Conservation (phyloP, 2,113 vertebrate species). For the Chionodraco myersi region DNA sequence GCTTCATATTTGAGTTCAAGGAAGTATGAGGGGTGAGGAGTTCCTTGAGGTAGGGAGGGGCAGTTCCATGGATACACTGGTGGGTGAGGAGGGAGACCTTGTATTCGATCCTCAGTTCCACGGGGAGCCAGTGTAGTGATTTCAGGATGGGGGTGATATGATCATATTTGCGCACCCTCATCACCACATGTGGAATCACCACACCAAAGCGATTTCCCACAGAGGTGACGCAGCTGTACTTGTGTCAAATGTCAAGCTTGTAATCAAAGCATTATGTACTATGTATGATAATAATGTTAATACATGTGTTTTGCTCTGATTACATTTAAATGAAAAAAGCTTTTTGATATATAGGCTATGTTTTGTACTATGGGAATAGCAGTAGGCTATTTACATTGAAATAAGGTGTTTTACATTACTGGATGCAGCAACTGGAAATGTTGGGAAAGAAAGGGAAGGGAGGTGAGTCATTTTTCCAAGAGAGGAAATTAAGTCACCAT, state of each 20-base stretch:
- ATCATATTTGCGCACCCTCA: too few species aligned
- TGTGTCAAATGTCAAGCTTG: not conserved
- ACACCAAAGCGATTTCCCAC: not conserved
- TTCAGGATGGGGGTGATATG: too few species aligned
- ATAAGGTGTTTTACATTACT: not conserved
- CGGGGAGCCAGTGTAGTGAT: too few species aligned
- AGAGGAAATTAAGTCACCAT: not conserved
- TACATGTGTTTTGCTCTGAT: not conserved
- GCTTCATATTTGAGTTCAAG: too few species aligned
- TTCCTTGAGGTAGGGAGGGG: too few species aligned
- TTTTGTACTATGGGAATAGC: not conserved
- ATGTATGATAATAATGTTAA: slow-evolving; percentile 5
- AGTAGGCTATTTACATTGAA: not conserved
- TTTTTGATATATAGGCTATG: not conserved
- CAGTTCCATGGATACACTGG: too few species aligned
- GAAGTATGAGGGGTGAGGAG: too few species aligned
- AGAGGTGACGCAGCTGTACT: slow-evolving; percentile 4
- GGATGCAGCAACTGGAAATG: slow-evolving; percentile 9
- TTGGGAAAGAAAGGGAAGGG: slow-evolving; percentile 1
- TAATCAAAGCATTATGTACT: not conserved
- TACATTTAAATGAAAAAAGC: slow-evolving; percentile 21
- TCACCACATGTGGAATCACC: not conserved
- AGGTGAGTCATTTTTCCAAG: not conserved
- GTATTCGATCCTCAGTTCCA: too few species aligned
- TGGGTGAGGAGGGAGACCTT: too few species aligned